Evolutionary conservation across 2,888 invertebrate species (phyloP).

Genomic region (Agrochola circellaris): DNA sequence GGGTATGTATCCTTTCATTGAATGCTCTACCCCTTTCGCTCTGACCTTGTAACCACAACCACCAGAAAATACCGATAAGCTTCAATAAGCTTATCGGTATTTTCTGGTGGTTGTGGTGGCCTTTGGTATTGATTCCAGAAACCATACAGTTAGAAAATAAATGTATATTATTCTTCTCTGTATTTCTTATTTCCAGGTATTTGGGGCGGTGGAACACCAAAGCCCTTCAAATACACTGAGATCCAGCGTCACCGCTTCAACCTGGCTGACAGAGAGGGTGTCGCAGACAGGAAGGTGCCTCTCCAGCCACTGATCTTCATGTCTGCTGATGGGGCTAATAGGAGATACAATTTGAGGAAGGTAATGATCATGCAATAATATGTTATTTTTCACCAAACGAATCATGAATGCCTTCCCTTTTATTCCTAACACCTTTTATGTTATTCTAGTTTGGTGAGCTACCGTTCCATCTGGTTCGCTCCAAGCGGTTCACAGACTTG

Average conservation of each 20-base stretch:
- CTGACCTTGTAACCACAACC: neutral
- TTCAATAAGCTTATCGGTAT: too few species aligned
- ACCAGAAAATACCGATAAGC: neutral
- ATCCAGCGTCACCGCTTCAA: slow-evolving; percentile 98
- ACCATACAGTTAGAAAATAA: neutral
- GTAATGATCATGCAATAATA: slow-evolving; percentile 81
- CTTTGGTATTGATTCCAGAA: neutral
- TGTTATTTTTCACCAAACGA: too few species aligned
- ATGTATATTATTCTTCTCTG: neutral
- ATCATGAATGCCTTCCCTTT: neutral
- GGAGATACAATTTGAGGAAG: slow-evolving; percentile 98
- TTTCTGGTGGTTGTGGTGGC: too few species aligned
- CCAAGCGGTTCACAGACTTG: slow-evolving; percentile 96
- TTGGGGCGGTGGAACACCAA: slow-evolving; percentile 98
- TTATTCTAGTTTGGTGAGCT: slow-evolving; percentile 96
- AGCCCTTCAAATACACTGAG: slow-evolving; percentile 99
- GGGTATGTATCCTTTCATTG: too few species aligned
- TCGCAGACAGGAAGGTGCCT: slow-evolving; percentile 98
- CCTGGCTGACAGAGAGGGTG: slow-evolving; percentile 96
- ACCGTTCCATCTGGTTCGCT: slow-evolving; percentile 98
- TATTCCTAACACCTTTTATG: neutral
- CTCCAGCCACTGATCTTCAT: slow-evolving; percentile 97
- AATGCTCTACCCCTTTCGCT: neutral
- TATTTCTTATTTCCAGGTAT: slow-evolving; percentile 86
- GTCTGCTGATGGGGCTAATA: slow-evolving; percentile 96